These are phyloP conservation scores for Dallia pectoralis DNA, from an alignment of 2,797 vertebrate genomes.

Conservation along the genomic window DNA sequence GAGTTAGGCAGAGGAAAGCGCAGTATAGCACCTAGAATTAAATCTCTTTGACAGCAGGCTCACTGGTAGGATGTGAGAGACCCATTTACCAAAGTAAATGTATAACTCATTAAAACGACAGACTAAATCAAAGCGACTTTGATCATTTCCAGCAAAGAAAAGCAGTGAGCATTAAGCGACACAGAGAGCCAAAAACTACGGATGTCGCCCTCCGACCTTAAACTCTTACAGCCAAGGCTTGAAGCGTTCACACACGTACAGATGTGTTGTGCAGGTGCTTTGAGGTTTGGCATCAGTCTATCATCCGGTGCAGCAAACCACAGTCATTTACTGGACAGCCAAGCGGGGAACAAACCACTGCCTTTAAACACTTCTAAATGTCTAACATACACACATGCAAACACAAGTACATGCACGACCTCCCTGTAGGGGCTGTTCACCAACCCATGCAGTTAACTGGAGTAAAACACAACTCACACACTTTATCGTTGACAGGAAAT, in stretches of 20 bases:
- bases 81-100: neutral
- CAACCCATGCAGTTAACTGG: no score
- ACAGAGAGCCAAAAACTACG: neutral
- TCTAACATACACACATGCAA: neutral
- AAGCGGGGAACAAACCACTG: neutral
- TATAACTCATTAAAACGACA: neutral
- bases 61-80: neutral
- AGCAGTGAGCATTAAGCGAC: neutral
- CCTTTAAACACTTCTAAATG: neutral
- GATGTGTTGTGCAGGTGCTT: neutral
- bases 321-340: neutral
- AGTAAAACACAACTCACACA: no score
- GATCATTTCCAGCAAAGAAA: neutral
- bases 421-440: no score
- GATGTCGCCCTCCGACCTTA: neutral
- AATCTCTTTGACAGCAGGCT: no score
- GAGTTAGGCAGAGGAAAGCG: no score
- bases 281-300: neutral
- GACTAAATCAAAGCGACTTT: constrained; percentile 3
- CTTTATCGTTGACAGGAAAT: no score
- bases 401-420: neutral
- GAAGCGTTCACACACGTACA: neutral
- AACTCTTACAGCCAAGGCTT: neutral
- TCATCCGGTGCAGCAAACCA: neutral
- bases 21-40: no score